Base-by-base conservation (phyloP, 2,888 invertebrate genomes). In the Lepidochrysops patricia region DNA sequence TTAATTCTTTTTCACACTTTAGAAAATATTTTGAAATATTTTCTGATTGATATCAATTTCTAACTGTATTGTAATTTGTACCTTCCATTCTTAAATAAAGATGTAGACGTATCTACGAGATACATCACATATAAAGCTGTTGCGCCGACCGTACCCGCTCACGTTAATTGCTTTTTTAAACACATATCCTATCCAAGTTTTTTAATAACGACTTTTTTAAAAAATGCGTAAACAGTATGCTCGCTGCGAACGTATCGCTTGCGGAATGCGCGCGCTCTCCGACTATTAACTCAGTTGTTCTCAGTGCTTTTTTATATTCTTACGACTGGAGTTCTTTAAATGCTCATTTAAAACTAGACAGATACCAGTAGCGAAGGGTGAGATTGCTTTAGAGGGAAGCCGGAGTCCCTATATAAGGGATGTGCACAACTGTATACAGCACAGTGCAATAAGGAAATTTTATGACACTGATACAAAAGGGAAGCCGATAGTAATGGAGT, bases 181-280 rank as follows among this genome's bases (percentile, higher is more conserved):
- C 69, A 65, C 62, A 65, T 63, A 65, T 48, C 66, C 69, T 63
- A 65, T 48, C 66, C 69, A 77, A 77, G 77, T 78, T 78, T 78
- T 77, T 78, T 78, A 78, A 78, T 78, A 77, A 74, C 68, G 64
- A 67, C 69, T 56, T 59, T 57, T 58, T 67, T 63, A 64, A 56
- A 61, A 71, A 70, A 71, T 64, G 62, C 62, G 62, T 63, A 60
- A 66, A 64, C 66, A 62, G 58, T 50, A 58, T 50, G 58, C 58
- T 32, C 37, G 37, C 43, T 57, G 37, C 25, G 32, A 58, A 58
- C 50, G 58, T 49, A 58, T 58, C 57, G 57, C 34, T 58, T 29
- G 56, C 23, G 26, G 37, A 50, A 9, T 50, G 57, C 34, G 25
- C 25, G 58, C 13, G 32, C 34, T 58, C 49, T 15, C 48, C 49